phyloP scores from a whole-genome alignment of 92 coral and sea anemone species.

The Montipora capitata region DNA sequence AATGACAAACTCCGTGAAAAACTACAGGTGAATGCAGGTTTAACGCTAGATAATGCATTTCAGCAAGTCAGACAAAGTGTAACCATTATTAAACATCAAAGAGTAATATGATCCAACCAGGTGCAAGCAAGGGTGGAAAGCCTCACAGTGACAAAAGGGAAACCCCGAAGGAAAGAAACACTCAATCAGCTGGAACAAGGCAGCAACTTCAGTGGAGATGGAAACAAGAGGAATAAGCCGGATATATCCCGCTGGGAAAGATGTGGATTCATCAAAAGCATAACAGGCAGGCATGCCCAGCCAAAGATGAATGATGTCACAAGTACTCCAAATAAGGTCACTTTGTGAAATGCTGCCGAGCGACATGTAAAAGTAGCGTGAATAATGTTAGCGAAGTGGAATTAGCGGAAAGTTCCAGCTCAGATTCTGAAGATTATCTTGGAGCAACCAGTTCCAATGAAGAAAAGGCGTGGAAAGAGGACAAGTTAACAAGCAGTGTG shows the following conservation, averaged over 20 bases:
- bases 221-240: too few relatives aligned
- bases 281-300: too few relatives aligned
- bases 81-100: slow-evolving; percentile 10
- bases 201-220: too few relatives aligned
- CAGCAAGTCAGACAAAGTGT: slow-evolving; percentile 16
- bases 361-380: not conserved
- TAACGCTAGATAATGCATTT: not conserved
- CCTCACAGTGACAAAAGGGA: too few relatives aligned
- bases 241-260: too few relatives aligned
- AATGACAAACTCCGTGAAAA: not conserved
- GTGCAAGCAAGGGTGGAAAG: too few relatives aligned
- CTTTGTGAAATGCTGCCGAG: not conserved
- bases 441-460: slow-evolving; percentile 1
- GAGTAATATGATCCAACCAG: slow-evolving; percentile 2
- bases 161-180: too few relatives aligned
- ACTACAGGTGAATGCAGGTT: not conserved
- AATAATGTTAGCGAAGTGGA: not conserved
- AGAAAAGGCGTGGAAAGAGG: not conserved
- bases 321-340: not conserved
- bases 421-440: not conserved
- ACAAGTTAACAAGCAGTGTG: too few relatives aligned
- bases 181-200: too few relatives aligned
- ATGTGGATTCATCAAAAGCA: too few relatives aligned
- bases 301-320: not conserved
- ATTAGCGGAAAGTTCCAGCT: not conserved